Evolutionary conservation across 2,888 invertebrate genomes (phyloP).

Genomic region (Eupithecia dodoneata): DNA sequence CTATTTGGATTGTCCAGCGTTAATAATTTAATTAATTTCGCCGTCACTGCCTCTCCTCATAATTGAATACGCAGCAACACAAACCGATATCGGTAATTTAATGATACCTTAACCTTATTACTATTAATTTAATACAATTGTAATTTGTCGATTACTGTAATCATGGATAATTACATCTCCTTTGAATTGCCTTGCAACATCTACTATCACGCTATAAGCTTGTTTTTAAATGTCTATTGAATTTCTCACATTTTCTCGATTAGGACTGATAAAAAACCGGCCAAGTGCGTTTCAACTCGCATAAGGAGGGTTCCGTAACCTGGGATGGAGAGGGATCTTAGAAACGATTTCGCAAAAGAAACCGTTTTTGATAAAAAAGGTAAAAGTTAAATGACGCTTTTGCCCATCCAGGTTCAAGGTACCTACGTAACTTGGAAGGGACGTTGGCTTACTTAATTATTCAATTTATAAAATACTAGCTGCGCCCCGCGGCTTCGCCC

Average conservation of each 20-base stretch:
- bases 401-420: too few relatives aligned
- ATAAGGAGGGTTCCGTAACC: too few relatives aligned
- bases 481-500: too few relatives aligned
- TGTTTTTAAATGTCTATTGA: neutral
- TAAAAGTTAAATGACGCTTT: too few relatives aligned
- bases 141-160: conserved; percentile 27
- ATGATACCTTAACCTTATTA: conserved; percentile 19
- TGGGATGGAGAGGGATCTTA: too few relatives aligned
- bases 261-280: neutral
- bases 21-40: neutral
- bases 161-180: conserved; percentile 11
- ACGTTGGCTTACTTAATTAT: too few relatives aligned
- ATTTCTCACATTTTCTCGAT: conserved; percentile 8
- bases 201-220: conserved; percentile 12
- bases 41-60: neutral
- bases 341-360: too few relatives aligned
- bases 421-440: too few relatives aligned
- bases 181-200: conserved; percentile 10
- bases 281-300: too few relatives aligned
- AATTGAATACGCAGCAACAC: neutral
- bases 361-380: too few relatives aligned
- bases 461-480: too few relatives aligned
- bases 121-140: conserved; percentile 16
- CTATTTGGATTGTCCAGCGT: too few relatives aligned
- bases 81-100: neutral